Evolutionary conservation across 2,113 vertebrate genomes (phyloP).

Genomic region (Malaclemys terrapin): DNA sequence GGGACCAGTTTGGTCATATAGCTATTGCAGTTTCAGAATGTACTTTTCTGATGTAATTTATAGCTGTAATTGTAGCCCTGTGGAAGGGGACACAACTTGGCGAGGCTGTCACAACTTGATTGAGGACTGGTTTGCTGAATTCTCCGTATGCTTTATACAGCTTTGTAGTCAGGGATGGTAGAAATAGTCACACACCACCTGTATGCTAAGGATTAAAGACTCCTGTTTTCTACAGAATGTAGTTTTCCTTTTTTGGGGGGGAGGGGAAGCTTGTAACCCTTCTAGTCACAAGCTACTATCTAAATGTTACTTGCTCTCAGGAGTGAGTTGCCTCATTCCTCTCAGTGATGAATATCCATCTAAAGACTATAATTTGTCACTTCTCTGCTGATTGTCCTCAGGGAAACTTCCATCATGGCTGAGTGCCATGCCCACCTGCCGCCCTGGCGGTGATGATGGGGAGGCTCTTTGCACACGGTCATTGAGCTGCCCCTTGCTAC

Average conservation of each 20-base stretch:
- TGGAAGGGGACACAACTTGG: neutral
- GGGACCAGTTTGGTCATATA: neutral
- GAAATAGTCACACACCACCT: neutral
- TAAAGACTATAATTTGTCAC: neutral
- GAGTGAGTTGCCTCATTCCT: neutral
- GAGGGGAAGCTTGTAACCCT: neutral
- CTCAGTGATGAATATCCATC: accelerated
- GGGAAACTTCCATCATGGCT: neutral
- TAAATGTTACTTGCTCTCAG: neutral
- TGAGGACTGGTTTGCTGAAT: neutral
- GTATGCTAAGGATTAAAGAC: accelerated
- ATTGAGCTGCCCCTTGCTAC: neutral
- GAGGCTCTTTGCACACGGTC: neutral
- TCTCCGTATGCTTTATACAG: neutral
- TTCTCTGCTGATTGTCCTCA: neutral
- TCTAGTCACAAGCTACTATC: neutral
- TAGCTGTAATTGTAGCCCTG: neutral
- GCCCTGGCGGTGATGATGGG: accelerated
- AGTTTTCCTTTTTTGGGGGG: neutral
- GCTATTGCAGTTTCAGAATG: neutral
- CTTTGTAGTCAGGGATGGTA: neutral
- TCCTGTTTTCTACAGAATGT: neutral
- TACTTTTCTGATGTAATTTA: neutral
- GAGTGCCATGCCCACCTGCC: neutral
- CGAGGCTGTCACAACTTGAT: neutral